phyloP scores from a whole-genome alignment of 1,140 invertebrate species.

The Pseudomyrmex concolor region DNA sequence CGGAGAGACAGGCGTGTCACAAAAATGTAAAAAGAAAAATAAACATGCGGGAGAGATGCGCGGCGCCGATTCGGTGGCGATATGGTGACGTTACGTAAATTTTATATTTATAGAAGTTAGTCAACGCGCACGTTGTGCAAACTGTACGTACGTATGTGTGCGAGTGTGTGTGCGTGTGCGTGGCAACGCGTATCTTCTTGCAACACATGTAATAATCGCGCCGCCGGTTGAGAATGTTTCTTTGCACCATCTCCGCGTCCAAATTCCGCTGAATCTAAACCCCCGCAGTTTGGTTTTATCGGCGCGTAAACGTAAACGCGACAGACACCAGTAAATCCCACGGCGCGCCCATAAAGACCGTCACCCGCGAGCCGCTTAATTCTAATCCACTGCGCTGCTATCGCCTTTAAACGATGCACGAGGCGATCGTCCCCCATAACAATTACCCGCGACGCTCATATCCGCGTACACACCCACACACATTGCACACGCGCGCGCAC shows the following conservation, averaged over 20 bases:
- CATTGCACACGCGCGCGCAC: neutral
- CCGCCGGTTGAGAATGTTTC: neutral
- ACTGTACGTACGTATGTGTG: too few species aligned
- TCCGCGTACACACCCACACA: neutral
- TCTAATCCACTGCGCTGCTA: constrained; percentile 27
- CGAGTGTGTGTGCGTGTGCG: too few species aligned
- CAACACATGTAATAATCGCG: too few species aligned
- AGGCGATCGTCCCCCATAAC: constrained; percentile 42
- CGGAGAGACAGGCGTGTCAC: neutral
- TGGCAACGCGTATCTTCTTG: neutral
- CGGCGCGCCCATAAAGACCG: constrained; percentile 27
- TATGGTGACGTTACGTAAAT: neutral
- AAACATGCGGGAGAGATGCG: neutral
- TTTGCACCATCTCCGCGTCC: neutral
- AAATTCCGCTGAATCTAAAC: neutral
- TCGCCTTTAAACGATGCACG: constrained; percentile 59
- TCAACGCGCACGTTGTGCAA: neutral
- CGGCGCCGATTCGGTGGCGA: neutral
- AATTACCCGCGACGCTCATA: constrained; percentile 48
- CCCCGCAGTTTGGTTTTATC: constrained; percentile 45
- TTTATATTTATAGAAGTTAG: neutral
- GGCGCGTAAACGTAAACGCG: constrained; percentile 43
- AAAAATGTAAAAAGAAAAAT: constrained; percentile 29
- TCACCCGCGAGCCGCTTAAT: constrained; percentile 40
- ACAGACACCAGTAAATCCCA: constrained; percentile 36